Base-by-base conservation (phyloP, 2,888 invertebrate genomes). In the Aleiodes testaceus region DNA sequence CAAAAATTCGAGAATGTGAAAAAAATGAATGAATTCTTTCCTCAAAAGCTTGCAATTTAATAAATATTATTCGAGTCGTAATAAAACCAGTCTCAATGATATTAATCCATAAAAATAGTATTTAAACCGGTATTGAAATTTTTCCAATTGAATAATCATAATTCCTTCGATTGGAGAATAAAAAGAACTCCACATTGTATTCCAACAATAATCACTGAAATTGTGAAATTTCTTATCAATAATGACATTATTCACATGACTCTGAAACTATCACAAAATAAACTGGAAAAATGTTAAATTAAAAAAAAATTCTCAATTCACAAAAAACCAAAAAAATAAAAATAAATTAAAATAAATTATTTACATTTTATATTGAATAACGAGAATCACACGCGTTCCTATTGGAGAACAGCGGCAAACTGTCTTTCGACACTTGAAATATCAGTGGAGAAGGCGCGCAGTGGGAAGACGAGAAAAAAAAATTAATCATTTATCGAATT, bases 391-490 rank as follows among this genome's bases (percentile, higher is more conserved):
- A 59, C 42, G 59, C 59, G 59, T 42, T 36, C 11, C 59, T 42
- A 16, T 7, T 18, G 16, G 30, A 1, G 26, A 14, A 7, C 59
- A 18, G 14, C 9, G 36, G 4, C 42, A 16, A 59, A 59, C 59
- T 59, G 42, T 26, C 9, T 36, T 36, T 59, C 59, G 59, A 59
- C 59, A 59, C 59, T 59, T 59, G 59, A 59, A 59, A 59, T 59
- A 59, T 59, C 59, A 59, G 36, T 59, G 30, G 30, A 55, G 59
- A 53, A 53, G 53, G 53, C 53, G 59, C 59, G 11, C 18, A 59
- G 16, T 16, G 26, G n/a, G 12, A 59, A 36, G 42, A 26, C 26
- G 7, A 36, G 6, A 36, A 5, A 36, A 5, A 7, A 9, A 9
- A 9, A 36, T n/a, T n/a, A n/a, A n/a, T n/a, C n/a, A n/a, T n/a